These are phyloP conservation scores for Clavelina lepadiformis DNA, from an alignment of 23 tunicate species.

Conservation along the genomic window DNA sequence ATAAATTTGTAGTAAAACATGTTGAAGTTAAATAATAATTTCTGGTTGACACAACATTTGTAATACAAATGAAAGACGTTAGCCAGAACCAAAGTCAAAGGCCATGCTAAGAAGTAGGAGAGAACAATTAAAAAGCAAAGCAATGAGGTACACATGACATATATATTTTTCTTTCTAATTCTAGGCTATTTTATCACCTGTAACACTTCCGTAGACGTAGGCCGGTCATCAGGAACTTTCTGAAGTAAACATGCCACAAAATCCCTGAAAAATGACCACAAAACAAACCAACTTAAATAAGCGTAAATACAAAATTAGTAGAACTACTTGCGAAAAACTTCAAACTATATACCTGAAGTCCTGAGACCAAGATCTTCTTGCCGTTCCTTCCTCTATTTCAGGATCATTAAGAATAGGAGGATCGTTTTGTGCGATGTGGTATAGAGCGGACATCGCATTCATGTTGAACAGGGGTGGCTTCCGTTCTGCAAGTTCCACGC, in stretches of 20 bases:
- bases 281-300: not conserved
- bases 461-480: conserved; percentile 93
- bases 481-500: conserved; percentile 84
- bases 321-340: too few relatives aligned
- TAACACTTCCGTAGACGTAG: conserved; percentile 65
- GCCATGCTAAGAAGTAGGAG: too few relatives aligned
- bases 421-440: conserved; percentile 94
- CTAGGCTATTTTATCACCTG: conserved; percentile 64
- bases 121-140: too few relatives aligned
- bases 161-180: not conserved
- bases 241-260: conserved; percentile 77
- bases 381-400: conserved; percentile 22
- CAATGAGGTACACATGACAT: too few relatives aligned
- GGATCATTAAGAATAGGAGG: conserved; percentile 73
- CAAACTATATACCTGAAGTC: conserved; percentile 51
- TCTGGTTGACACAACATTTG: too few relatives aligned
- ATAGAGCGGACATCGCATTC: conserved; percentile 97
- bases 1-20: not conserved
- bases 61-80: too few relatives aligned
- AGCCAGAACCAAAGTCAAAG: too few relatives aligned
- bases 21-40: too few relatives aligned
- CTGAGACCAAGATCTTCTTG: conserved; percentile 63
- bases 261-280: conserved; percentile 24
- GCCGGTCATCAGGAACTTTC: conserved; percentile 85
- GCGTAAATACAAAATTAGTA: too few relatives aligned